phyloP scores from a whole-genome alignment of 2,797 vertebrate genomes.

The Alosa sapidissima region DNA sequence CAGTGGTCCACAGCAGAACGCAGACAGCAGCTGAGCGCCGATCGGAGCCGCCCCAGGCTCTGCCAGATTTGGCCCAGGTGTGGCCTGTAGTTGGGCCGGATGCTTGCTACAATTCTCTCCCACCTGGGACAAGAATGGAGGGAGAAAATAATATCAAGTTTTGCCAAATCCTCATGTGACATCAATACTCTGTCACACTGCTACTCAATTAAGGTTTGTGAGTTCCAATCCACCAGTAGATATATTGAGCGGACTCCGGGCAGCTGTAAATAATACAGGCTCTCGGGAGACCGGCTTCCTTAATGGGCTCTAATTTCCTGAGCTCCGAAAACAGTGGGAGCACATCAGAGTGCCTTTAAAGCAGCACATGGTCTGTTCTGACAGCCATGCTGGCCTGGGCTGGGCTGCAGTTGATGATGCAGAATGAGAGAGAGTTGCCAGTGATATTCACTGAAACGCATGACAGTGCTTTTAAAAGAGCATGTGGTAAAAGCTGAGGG shows the following conservation, averaged over 20 bases:
- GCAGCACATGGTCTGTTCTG: neutral
- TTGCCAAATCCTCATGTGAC: slow-evolving; percentile 14
- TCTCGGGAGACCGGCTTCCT: slow-evolving; percentile 31
- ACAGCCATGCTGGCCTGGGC: neutral
- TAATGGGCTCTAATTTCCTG: slow-evolving; percentile 35
- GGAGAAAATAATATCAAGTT: slow-evolving; percentile 16
- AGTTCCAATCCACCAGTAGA: slow-evolving; percentile 45
- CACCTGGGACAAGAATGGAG: no score
- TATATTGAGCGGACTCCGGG: slow-evolving; percentile 43
- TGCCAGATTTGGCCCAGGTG: neutral
- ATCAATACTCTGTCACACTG: slow-evolving; percentile 47
- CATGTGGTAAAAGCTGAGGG: no score
- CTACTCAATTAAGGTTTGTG: slow-evolving; percentile 51
- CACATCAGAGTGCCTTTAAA: slow-evolving; percentile 1
- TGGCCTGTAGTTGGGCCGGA: neutral
- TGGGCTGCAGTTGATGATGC: neutral
- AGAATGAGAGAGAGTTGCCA: neutral
- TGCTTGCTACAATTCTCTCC: neutral
- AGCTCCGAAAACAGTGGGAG: slow-evolving; percentile 12
- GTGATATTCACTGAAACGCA: neutral
- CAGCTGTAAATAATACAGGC: slow-evolving; percentile 41
- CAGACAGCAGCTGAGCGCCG: neutral
- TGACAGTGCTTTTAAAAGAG: no score
- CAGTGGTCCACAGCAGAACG: neutral
- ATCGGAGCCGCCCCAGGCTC: neutral